These are phyloP conservation scores for Petrosia ficiformis DNA, from an alignment of 37 sponge, comb jelly and placozoan genomes.

Conservation along the genomic window DNA sequence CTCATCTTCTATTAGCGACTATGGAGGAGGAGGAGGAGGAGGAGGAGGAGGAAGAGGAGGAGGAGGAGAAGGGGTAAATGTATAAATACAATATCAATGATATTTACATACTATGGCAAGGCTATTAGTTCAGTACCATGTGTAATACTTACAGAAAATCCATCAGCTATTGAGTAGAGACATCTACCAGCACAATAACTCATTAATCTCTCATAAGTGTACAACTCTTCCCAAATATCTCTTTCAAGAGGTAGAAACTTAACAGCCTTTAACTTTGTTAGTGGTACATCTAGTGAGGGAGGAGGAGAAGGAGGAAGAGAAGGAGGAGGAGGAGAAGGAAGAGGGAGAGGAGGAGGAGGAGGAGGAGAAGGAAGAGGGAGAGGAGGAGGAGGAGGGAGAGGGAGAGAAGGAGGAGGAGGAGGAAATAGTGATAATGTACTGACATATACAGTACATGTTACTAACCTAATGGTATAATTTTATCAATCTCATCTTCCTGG, in stretches of 20 bases:
- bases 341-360: neutral
- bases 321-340: neutral
- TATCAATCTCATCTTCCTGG: too few species aligned
- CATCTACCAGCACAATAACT: conserved; percentile 25
- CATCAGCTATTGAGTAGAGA: neutral
- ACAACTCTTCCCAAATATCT: conserved; percentile 18
- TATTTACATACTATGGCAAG: too few species aligned
- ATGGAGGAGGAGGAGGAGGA: neutral
- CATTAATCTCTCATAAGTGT: conserved; percentile 42
- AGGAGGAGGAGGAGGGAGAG: neutral
- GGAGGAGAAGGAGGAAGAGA: neutral
- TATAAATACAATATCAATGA: neutral
- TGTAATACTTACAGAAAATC: neutral
- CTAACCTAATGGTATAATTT: too few species aligned
- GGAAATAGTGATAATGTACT: too few species aligned
- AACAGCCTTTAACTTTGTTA: neutral
- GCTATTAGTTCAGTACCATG: neutral
- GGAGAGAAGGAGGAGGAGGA: neutral
- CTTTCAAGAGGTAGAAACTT: neutral
- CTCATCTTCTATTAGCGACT: neutral
- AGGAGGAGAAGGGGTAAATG: too few species aligned
- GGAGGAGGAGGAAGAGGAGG: too few species aligned
- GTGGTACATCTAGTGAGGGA: neutral
- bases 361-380: neutral
- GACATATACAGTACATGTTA: too few species aligned